phyloP scores from a whole-genome alignment of 2,113 vertebrate species.

The Rynchops niger region DNA sequence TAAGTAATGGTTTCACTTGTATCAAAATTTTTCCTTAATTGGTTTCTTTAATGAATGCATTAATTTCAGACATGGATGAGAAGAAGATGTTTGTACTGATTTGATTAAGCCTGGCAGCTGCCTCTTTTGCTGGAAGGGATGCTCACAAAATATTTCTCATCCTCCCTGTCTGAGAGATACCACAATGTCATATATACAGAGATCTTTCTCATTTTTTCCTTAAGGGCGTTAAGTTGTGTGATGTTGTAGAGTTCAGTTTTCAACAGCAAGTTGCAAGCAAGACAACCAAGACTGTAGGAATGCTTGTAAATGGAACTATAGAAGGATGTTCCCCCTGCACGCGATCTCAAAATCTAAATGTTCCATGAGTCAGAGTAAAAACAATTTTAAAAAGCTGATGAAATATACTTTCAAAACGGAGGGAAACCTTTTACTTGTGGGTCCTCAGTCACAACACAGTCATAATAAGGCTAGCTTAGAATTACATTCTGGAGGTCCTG shows the following conservation, averaged over 20 bases:
- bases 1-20: neutral
- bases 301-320: neutral
- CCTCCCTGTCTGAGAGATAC: neutral
- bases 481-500: neutral
- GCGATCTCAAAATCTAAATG: neutral
- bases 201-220: neutral
- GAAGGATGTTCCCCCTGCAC: neutral
- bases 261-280: neutral
- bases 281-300: neutral
- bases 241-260: neutral
- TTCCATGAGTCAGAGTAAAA: neutral
- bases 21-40: neutral
- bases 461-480: neutral
- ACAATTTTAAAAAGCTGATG: accelerated
- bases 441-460: neutral
- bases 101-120: neutral
- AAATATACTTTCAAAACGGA: neutral
- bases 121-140: neutral
- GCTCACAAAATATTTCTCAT: neutral
- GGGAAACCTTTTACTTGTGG: neutral
- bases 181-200: neutral
- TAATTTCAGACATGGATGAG: neutral
- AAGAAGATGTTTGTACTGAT: neutral
- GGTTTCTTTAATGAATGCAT: neutral
- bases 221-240: neutral